Percentiles rank a stretch among this genome's conserved stretches.
Evolutionary conservation across 2,888 invertebrate species (phyloP).

Genomic region (Drosophila mimetica): DNA sequence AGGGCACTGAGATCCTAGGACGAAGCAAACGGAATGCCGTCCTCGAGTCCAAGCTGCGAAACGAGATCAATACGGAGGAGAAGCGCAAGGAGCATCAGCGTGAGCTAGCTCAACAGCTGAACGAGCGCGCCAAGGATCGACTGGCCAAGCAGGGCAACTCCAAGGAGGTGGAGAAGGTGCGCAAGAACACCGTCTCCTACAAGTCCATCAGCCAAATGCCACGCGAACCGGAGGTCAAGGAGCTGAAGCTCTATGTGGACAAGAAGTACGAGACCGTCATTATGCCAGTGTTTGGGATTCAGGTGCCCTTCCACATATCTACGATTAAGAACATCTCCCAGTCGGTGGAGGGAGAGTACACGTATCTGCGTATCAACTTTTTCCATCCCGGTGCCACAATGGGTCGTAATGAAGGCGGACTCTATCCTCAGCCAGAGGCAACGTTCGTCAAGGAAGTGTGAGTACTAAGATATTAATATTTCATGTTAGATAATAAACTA

Average conservation of each 20-base stretch:
- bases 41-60: constrained; percentile 95
- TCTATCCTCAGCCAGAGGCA: constrained; percentile 97
- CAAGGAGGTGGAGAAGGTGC: constrained; percentile 93
- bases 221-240: constrained; percentile 95
- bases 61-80: constrained; percentile 98
- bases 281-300: constrained; percentile 96
- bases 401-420: constrained; percentile 95
- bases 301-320: constrained; percentile 99
- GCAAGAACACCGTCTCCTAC: constrained; percentile 98
- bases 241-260: constrained; percentile 97
- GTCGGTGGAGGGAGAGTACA: constrained; percentile 98
- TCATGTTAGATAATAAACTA: neutral
- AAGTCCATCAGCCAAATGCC: constrained; percentile 97
- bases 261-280: constrained; percentile 99
- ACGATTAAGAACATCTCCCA: constrained; percentile 99
- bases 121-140: constrained; percentile 96
- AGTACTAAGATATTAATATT: constrained; percentile 79
- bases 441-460: constrained; percentile 99
- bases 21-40: constrained; percentile 95
- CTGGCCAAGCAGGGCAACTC: constrained; percentile 94
- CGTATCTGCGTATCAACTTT: constrained; percentile 98
- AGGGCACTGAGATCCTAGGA: constrained; percentile 84
- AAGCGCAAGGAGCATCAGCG: constrained; percentile 98
- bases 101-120: constrained; percentile 94
- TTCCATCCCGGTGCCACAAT: constrained; percentile 99